These are phyloP conservation scores for Gonatopus flavifemur DNA, from an alignment of 1,140 invertebrate species.

Conservation along the genomic window DNA sequence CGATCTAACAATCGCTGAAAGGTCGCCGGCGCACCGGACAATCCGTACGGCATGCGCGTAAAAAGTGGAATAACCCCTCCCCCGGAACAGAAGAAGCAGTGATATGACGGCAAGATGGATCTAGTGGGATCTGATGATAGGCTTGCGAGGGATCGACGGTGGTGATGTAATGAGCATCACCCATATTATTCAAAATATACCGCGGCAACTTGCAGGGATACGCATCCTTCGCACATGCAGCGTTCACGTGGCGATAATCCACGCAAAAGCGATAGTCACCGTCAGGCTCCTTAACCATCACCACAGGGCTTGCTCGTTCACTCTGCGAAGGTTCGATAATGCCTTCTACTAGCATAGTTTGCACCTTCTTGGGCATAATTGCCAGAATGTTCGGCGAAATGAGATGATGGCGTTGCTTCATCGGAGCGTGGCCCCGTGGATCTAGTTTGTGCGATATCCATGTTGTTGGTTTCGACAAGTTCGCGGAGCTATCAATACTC, in stretches of 20 bases:
- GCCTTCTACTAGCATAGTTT: no score
- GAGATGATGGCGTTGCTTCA: no score
- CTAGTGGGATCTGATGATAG: conserved; percentile 5
- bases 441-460: no score
- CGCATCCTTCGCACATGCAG: conserved; percentile 4
- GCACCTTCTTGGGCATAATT: no score
- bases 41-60: not conserved
- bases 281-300: conserved; percentile 31
- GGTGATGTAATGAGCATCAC: not conserved
- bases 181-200: no score
- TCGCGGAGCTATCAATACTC: no score
- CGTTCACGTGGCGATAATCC: conserved; percentile 23
- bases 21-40: not conserved
- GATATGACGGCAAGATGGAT: not conserved
- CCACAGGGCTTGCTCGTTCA: conserved; percentile 31
- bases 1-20: not conserved
- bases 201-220: no score
- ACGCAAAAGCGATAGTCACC: conserved; percentile 26
- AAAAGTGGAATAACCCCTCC: not conserved
- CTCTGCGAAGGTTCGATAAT: conserved; percentile 36
- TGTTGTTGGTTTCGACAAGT: no score
- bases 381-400: no score
- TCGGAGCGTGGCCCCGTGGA: no score
- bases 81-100: conserved; percentile 1
- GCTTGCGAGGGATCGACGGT: conserved; percentile 5